A percentile compares a stretch with the other conserved stretches of the same genome.
These are phyloP conservation scores for Gastrophysa polygoni DNA, from an alignment of 2,888 invertebrate genomes.

Conservation along the genomic window DNA sequence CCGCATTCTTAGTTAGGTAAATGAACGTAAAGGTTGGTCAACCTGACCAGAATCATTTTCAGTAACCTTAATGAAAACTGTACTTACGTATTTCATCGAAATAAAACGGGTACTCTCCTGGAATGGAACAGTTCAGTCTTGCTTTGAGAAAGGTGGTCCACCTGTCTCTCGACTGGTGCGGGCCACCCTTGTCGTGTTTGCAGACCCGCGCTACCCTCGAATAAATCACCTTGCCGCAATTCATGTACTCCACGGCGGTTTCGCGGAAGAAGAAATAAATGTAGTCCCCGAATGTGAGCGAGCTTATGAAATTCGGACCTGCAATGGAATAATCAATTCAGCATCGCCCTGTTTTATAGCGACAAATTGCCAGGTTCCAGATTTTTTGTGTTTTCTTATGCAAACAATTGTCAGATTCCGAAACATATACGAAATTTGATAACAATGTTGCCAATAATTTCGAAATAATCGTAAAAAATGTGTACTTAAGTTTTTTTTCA, in stretches of 20 bases:
- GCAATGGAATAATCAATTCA: slow-evolving; percentile 47
- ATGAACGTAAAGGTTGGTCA: too few relatives aligned
- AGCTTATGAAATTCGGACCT: slow-evolving; percentile 91
- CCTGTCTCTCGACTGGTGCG: slow-evolving; percentile 76
- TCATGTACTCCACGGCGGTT: slow-evolving; percentile 89
- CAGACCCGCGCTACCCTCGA: slow-evolving; percentile 91
- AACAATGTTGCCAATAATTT: too few relatives aligned
- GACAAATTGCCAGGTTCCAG: too few relatives aligned
- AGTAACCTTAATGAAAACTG: too few relatives aligned
- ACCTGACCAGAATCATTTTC: too few relatives aligned
- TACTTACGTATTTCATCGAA: slow-evolving; percentile 85
- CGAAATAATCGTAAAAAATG: too few relatives aligned
- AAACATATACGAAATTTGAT: too few relatives aligned
- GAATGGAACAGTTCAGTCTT: slow-evolving; percentile 80
- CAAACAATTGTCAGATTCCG: too few relatives aligned
- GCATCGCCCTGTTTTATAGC: neutral
- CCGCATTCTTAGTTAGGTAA: too few relatives aligned
- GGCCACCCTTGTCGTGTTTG: slow-evolving; percentile 84
- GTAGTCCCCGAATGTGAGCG: slow-evolving; percentile 82
- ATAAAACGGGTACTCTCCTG: slow-evolving; percentile 86
- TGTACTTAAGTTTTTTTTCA: too few relatives aligned
- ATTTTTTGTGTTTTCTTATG: too few relatives aligned
- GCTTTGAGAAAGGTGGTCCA: slow-evolving; percentile 93
- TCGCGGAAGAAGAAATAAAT: slow-evolving; percentile 93
- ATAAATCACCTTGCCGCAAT: slow-evolving; percentile 88